Conservation (phyloP, 2,888 invertebrate genomes). For the Epinotia ramella region DNA sequence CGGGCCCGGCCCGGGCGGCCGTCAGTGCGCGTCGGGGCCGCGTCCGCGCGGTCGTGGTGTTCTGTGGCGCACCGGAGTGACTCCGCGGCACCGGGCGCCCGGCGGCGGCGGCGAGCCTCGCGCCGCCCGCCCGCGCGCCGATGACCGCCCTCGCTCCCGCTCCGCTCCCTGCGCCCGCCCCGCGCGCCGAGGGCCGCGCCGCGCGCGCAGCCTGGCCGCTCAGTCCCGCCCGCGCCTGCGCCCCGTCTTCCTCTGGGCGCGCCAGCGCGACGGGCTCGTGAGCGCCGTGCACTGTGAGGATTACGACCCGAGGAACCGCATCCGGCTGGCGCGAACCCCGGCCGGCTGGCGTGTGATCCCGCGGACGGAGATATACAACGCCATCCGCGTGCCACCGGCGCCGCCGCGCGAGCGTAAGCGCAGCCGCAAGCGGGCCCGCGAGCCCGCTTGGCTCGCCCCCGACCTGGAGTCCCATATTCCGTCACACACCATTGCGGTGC, state of each 20-base stretch:
- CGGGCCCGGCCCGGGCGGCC: constrained; percentile 58
- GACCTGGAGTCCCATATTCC: constrained; percentile 87
- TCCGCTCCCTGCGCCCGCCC: constrained; percentile 71
- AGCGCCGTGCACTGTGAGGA: constrained; percentile 95
- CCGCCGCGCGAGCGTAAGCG: constrained; percentile 52
- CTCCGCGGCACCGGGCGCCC: constrained; percentile 77
- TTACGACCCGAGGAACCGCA: constrained; percentile 94
- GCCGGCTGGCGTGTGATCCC: constrained; percentile 94
- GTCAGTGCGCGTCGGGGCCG: constrained; percentile 81
- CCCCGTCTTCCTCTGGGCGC: constrained; percentile 94
- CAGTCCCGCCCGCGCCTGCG: constrained; percentile 87
- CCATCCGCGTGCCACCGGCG: constrained; percentile 70
- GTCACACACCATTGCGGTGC: constrained; percentile 86
- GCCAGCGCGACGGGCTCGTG: constrained; percentile 91
- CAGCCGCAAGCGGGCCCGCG: constrained; percentile 51
- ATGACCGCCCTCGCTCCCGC: constrained; percentile 78
- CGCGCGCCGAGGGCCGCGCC: constrained; percentile 52
- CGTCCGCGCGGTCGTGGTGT: constrained; percentile 83
- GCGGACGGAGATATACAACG: constrained; percentile 88
- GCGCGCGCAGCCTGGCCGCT: constrained; percentile 62
- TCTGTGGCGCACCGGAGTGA: constrained; percentile 81
- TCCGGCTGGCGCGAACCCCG: constrained; percentile 92
- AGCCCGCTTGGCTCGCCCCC: constrained; percentile 71
- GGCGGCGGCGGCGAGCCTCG: constrained; percentile 83
- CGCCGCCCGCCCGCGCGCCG: constrained; percentile 85